Conservation (phyloP, 2,888 invertebrate genomes). For the Trichogramma dendrolimi region DNA sequence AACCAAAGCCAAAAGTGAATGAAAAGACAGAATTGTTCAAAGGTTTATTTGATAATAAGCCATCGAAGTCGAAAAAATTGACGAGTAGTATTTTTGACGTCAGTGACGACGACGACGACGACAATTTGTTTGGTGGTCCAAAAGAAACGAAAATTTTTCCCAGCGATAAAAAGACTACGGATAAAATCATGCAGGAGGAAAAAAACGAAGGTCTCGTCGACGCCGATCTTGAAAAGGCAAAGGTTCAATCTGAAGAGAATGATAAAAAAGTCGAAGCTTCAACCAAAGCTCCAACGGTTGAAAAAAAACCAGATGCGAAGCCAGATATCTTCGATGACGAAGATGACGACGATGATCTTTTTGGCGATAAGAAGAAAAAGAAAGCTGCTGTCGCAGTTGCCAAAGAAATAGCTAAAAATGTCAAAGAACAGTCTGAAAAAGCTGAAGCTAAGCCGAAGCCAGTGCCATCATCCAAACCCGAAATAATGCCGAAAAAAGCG, state of each 20-base stretch:
- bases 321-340: constrained; percentile 29
- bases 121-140: constrained; percentile 23
- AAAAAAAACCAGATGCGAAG: constrained; percentile 2
- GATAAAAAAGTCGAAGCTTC: neutral
- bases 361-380: constrained; percentile 29
- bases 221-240: constrained; percentile 1
- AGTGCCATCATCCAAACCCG: constrained; percentile 2
- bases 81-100: constrained; percentile 30
- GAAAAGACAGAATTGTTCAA: constrained; percentile 23
- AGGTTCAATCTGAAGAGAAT: neutral
- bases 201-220: constrained; percentile 1
- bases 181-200: constrained; percentile 14
- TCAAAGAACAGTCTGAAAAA: too few species aligned
- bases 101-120: constrained; percentile 26
- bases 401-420: neutral
- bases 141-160: constrained; percentile 11
- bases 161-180: neutral
- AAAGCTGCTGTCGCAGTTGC: neutral
- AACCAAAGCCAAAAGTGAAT: too few species aligned
- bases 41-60: constrained; percentile 23
- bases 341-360: constrained; percentile 36
- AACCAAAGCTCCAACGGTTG: neutral
- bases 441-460: constrained; percentile 6
- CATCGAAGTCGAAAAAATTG: constrained; percentile 32
- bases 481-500: constrained; percentile 12